Evolutionary conservation across 2,797 vertebrate species (phyloP), one percentile per base, ranked within the genome.

Genomic region (Rhabdomys pumilio): DNA sequence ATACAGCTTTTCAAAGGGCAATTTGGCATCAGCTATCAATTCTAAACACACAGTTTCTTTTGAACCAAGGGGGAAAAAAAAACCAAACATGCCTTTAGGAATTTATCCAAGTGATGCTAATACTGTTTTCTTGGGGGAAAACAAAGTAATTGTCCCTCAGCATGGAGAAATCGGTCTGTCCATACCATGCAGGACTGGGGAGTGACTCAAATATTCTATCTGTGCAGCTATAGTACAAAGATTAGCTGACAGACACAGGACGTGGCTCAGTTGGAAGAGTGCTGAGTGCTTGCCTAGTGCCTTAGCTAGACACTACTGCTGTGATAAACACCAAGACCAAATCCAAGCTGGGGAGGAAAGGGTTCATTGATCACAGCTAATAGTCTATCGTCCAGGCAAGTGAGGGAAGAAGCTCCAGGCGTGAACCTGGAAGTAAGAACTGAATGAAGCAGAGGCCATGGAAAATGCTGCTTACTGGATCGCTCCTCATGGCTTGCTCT

Each of bases 101-200:
- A 67, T 65, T 14, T 65, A 53, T 41, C 57, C 63, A 89, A 57
- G 8, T 82, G 3, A 79, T 7, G 12, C 7, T n/a, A 61, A 20
- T 79, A 31, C 3, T 55, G 55, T 63, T 29, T 72, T 6, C 55
- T 1, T 38, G 12, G 38, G 38, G 41, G 1, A 1, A 10, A 24
- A 22, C 6, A 57, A 73, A 76, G 57, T 14, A 61, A 53, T 3
- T 4, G 26, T 47, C 65, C 85, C 50, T 50, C 77, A 19, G 12
- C 47, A 57, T 24, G n/a, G 55, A 31, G 19, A 31, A 17, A 2
- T 17, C 20, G 8, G 53, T 15, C 55, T 61, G 15, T 59, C 10
- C 22, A 9, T 5, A 26, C 26, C 0, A 2, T 26, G 55, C 47
- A 80, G 34, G 44, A 26, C 24, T 0, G 0, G 34, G 0, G 0